phyloP scores from a whole-genome alignment of 2,113 vertebrate species.

The Prionailurus viverrinus region DNA sequence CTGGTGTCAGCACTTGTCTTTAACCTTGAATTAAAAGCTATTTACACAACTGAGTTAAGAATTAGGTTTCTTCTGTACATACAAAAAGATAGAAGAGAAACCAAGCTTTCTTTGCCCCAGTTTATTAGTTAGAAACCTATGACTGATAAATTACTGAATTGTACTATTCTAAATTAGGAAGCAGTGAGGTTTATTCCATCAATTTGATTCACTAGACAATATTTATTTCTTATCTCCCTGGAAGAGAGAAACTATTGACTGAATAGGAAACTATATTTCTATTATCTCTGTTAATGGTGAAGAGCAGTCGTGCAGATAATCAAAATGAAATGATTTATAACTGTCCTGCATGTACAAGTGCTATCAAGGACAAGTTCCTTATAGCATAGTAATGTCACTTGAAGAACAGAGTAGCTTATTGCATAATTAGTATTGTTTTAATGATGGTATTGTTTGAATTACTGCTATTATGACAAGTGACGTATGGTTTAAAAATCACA shows the following conservation, averaged over 20 bases:
- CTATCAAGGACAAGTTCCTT: neutral
- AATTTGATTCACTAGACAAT: neutral
- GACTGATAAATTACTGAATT: conserved; percentile 39
- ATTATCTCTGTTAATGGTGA: conserved; percentile 62
- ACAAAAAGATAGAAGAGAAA: neutral
- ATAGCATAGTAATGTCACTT: neutral
- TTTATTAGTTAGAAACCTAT: conserved; percentile 45
- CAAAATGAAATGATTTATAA: conserved; percentile 60
- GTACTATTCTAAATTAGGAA: conserved; percentile 45
- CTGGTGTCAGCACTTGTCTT: neutral
- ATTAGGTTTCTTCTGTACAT: conserved; percentile 5
- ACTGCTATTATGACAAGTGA: neutral
- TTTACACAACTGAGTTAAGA: neutral
- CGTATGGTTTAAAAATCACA: neutral
- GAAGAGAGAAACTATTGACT: neutral
- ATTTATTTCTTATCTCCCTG: conserved; percentile 58
- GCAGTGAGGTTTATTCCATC: conserved; percentile 3
- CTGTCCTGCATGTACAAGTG: neutral
- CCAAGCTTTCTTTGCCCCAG: neutral
- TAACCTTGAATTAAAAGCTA: neutral
- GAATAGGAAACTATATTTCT: conserved; percentile 48
- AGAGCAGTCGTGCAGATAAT: conserved; percentile 60
- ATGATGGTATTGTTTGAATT: conserved; percentile 9
- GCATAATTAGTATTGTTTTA: neutral
- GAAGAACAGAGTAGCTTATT: neutral